These are phyloP conservation scores for Cataglyphis livida DNA, from an alignment of 2,888 invertebrate genomes.

Conservation along the genomic window DNA sequence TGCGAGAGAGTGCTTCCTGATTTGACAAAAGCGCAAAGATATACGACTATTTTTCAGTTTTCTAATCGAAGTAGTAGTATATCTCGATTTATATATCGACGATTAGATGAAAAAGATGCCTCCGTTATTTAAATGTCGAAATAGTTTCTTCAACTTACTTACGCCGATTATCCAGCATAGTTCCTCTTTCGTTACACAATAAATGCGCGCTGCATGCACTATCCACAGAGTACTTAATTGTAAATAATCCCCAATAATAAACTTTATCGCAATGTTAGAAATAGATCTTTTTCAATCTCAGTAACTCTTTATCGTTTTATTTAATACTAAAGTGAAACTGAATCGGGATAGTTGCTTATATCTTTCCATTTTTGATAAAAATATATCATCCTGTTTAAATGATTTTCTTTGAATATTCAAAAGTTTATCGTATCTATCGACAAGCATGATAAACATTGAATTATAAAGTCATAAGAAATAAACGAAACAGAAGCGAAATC, in stretches of 20 bases:
- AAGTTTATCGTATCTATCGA: not conserved
- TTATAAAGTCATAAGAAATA: not conserved
- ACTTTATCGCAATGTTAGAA: slow-evolving; percentile 49
- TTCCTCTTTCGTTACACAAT: not conserved
- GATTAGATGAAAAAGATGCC: not conserved
- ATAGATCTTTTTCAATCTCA: slow-evolving; percentile 37
- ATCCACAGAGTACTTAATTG: slow-evolving; percentile 61
- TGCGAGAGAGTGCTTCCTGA: slow-evolving; percentile 37
- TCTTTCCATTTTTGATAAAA: not conserved
- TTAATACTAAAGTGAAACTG: not conserved
- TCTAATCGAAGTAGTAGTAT: not conserved
- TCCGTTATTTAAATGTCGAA: not conserved
- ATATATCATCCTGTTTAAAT: not conserved
- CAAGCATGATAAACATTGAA: not conserved
- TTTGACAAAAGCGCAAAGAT: slow-evolving; percentile 21
- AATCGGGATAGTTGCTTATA: slow-evolving; percentile 1
- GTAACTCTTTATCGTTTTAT: slow-evolving; percentile 15
- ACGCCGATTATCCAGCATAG: not conserved
- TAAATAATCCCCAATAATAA: slow-evolving; percentile 62
- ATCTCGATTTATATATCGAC: not conserved
- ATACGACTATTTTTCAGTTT: not conserved
- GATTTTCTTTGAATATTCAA: slow-evolving; percentile 1
- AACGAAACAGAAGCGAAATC: not conserved
- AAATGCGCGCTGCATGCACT: slow-evolving; percentile 40
- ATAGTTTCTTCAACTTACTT: not conserved